These are phyloP conservation scores for Campoletis raptor DNA, from an alignment of 2,888 invertebrate species.

Conservation along the genomic window DNA sequence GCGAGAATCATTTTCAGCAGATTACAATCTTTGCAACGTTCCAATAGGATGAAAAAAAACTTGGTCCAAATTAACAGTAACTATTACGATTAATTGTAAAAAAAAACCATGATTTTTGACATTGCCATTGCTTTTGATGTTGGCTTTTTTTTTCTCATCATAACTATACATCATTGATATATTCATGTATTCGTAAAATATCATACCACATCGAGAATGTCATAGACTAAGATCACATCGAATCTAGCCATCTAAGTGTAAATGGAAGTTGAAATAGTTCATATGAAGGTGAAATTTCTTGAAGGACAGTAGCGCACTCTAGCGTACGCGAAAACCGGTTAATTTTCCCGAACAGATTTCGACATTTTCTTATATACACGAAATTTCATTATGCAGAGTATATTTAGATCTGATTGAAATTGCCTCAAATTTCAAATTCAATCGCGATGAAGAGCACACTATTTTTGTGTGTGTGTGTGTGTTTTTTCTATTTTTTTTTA, in stretches of 20 bases:
- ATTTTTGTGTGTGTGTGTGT: no score
- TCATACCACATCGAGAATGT: constrained; percentile 3
- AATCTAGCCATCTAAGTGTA: constrained; percentile 36
- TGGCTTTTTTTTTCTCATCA: neutral
- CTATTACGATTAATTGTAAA: neutral
- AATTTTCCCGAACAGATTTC: neutral
- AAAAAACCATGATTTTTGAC: neutral
- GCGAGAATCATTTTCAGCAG: neutral
- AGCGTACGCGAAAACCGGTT: neutral
- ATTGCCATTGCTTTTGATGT: neutral
- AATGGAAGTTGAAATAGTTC: constrained; percentile 49
- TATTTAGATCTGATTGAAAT: neutral
- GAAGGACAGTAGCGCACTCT: neutral
- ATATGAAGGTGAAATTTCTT: neutral
- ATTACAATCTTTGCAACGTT: no score
- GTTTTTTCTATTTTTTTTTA: neutral
- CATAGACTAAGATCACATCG: constrained; percentile 37
- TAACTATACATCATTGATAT: neutral
- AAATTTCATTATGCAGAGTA: neutral
- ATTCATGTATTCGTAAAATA: constrained; percentile 17
- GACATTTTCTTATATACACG: neutral
- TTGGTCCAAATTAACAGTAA: neutral
- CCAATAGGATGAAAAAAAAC: neutral
- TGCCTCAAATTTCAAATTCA: neutral
- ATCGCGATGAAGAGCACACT: neutral